Percentiles rank a stretch among this genome's conserved stretches.
Conservation (phyloP, 2,888 invertebrate genomes). For the Nomada lathburiana region DNA sequence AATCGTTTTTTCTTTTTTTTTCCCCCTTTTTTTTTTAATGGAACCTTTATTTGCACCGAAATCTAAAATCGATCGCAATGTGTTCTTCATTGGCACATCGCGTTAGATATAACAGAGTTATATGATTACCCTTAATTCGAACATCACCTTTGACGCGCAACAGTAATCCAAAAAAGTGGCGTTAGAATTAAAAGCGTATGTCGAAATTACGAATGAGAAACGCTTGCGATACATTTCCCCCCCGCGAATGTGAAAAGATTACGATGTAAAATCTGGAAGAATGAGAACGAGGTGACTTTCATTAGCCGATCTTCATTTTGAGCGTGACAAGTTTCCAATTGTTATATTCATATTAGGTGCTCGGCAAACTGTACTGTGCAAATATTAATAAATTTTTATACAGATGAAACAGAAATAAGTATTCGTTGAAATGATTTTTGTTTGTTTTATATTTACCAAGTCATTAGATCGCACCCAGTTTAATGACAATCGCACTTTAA, state of each 20-base stretch:
- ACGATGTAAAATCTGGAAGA: slow-evolving; percentile 61
- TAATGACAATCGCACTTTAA: background rate
- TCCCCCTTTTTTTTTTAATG: slow-evolving; percentile 13
- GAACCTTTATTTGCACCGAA: slow-evolving; percentile 49
- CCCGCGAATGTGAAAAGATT: slow-evolving; percentile 37
- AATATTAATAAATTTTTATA: slow-evolving; percentile 10
- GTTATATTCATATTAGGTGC: background rate
- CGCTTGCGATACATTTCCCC: slow-evolving; percentile 42
- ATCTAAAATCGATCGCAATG: slow-evolving; percentile 52
- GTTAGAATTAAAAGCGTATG: slow-evolving; percentile 55
- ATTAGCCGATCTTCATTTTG: slow-evolving; percentile 33
- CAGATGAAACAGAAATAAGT: background rate
- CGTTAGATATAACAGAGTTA: slow-evolving; percentile 40
- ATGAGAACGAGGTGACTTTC: slow-evolving; percentile 61
- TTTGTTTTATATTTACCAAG: background rate
- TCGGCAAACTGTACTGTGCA: background rate
- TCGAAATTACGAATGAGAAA: slow-evolving; percentile 48
- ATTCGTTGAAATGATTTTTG: background rate
- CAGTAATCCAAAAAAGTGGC: slow-evolving; percentile 58
- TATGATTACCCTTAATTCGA: slow-evolving; percentile 48
- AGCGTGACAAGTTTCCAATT: slow-evolving; percentile 56
- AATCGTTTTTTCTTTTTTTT: background rate
- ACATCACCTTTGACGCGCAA: slow-evolving; percentile 55
- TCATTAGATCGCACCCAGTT: background rate
- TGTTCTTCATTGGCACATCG: slow-evolving; percentile 46